Conservation (phyloP, 2,888 invertebrate genomes). For the Agriopis aurantiaria region DNA sequence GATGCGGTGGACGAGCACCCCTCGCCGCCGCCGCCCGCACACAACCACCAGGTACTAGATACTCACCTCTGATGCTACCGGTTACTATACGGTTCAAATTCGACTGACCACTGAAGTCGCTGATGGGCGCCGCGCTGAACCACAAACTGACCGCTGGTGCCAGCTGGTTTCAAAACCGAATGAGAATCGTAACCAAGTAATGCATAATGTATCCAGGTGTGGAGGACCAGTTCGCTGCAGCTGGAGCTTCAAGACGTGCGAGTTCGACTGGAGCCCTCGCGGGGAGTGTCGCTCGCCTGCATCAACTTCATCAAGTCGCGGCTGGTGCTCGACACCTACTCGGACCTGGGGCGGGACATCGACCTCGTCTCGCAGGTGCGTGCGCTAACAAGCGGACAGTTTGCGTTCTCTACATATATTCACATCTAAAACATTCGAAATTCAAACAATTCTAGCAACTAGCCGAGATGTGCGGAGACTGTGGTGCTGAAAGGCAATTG, state of each 20-base stretch:
- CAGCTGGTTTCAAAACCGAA: not conserved
- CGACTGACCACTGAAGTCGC: not conserved
- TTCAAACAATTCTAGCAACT: too few relatives aligned
- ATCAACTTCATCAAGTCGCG: constrained; percentile 97
- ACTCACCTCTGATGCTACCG: not conserved
- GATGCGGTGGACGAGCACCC: constrained; percentile 86
- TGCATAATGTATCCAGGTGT: constrained; percentile 78
- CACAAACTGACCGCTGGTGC: not conserved
- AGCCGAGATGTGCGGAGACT: too few relatives aligned
- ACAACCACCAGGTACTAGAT: constrained; percentile 23
- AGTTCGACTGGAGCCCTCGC: constrained; percentile 88
- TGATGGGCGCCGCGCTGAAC: too few relatives aligned
- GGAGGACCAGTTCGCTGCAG: constrained; percentile 92
- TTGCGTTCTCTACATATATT: too few relatives aligned
- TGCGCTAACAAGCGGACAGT: not conserved
- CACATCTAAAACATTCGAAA: too few relatives aligned
- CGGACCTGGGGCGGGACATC: constrained; percentile 95
- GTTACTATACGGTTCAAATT: not conserved
- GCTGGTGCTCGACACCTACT: constrained; percentile 93
- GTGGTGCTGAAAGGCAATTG: too few relatives aligned
- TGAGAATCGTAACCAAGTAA: not conserved
- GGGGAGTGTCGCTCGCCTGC: constrained; percentile 90
- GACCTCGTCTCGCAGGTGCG: constrained; percentile 95
- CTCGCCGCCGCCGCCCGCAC: constrained; percentile 42
- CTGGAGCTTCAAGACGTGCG: constrained; percentile 95